Conservation (phyloP, 2,888 invertebrate species). For the Xanthia icteritia region DNA sequence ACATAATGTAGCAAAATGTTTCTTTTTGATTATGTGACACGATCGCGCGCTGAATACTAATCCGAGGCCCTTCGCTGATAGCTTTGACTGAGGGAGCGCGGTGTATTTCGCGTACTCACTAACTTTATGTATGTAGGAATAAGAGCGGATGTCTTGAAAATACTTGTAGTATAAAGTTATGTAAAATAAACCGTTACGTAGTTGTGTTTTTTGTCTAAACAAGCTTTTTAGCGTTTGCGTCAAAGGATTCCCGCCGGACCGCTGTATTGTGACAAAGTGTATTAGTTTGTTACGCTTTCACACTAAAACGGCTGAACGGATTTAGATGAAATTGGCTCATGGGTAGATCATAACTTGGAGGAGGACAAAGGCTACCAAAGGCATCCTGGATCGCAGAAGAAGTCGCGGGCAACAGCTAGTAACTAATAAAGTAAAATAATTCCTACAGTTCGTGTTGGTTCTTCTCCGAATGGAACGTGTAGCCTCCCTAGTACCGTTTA, state of each 20-base stretch:
- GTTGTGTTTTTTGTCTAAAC: slow-evolving; percentile 15
- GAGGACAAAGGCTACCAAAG: no score
- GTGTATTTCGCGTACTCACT: neutral
- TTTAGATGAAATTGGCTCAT: no score
- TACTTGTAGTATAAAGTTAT: neutral
- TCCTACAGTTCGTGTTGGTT: no score
- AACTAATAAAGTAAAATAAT: neutral
- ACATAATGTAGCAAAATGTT: slow-evolving; percentile 64
- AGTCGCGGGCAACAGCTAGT: no score
- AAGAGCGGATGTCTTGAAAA: neutral
- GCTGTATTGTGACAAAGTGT: neutral
- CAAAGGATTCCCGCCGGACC: neutral
- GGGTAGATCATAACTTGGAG: no score
- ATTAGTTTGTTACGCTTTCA: no score
- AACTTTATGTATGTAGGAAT: slow-evolving; percentile 1
- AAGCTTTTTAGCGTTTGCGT: slow-evolving; percentile 18
- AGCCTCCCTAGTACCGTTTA: neutral
- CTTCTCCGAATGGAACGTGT: neutral
- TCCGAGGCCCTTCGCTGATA: slow-evolving; percentile 17
- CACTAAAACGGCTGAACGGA: no score
- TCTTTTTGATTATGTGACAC: slow-evolving; percentile 64
- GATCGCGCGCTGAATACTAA: slow-evolving; percentile 58
- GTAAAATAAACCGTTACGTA: neutral
- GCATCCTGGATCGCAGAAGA: no score
- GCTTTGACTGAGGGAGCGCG: slow-evolving; percentile 15